Evolutionary conservation across 1,140 invertebrate genomes (phyloP).

Genomic region (Rhizoglyphus robini): DNA sequence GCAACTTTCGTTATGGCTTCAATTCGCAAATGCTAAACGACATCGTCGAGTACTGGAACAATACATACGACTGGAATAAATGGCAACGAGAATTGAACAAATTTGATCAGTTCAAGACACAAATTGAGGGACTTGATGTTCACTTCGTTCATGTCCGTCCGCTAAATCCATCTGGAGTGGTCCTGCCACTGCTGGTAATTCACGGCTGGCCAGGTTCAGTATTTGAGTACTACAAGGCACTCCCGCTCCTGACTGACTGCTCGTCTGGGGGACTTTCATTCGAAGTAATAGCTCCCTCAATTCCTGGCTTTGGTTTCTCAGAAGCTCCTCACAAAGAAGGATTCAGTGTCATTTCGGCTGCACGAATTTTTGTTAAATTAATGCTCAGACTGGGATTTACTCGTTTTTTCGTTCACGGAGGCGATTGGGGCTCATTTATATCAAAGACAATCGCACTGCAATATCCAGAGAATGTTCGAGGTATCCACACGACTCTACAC

Average conservation of each 20-base stretch:
- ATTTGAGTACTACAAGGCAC: slow-evolving; percentile 66
- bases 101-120: slow-evolving; percentile 29
- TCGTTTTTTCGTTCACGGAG: slow-evolving; percentile 21
- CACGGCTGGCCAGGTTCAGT: slow-evolving; percentile 85
- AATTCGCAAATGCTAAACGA: slow-evolving; percentile 52
- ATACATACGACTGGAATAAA: slow-evolving; percentile 55
- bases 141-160: slow-evolving; percentile 41
- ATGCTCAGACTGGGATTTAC: slow-evolving; percentile 20
- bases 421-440: slow-evolving; percentile 21
- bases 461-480: slow-evolving; percentile 21
- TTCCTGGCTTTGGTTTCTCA: slow-evolving; percentile 74
- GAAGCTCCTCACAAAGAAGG: slow-evolving; percentile 44
- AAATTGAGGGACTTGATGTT: slow-evolving; percentile 53
- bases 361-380: slow-evolving; percentile 21
- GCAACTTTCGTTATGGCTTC: slow-evolving; percentile 60
- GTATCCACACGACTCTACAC: slow-evolving; percentile 22
- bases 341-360: slow-evolving; percentile 1
- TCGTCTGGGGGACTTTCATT: slow-evolving; percentile 50
- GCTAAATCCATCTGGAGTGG: slow-evolving; percentile 11
- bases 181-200: slow-evolving; percentile 30
- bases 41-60: slow-evolving; percentile 54
- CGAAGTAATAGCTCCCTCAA: slow-evolving; percentile 61
- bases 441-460: slow-evolving; percentile 16
- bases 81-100: slow-evolving; percentile 48
- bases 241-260: slow-evolving; percentile 42